Evolutionary conservation across 1,140 invertebrate species (phyloP), one percentile per base, ranked within the genome.

Genomic region (Parapsyche elsis): DNA sequence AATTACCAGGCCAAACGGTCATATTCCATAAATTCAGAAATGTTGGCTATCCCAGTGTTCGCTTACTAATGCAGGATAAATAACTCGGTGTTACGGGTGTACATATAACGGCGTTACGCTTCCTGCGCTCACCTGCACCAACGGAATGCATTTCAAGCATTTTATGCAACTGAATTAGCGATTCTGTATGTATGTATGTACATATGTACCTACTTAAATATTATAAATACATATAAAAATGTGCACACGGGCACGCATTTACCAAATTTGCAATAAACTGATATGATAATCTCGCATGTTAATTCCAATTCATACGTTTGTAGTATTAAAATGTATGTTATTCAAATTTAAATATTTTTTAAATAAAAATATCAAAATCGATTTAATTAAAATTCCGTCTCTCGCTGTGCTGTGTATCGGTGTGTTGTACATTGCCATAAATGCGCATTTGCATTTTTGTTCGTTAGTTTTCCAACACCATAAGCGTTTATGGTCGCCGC

Each of bases 61-160:
- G 24, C 57, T 45, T 59, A 30, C 19, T 53, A 78, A 78, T 67
- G 38, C 30, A 61, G 59, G 23, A 78, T 78, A 78, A 78, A 78
- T 67, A 78, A 64, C 76, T 44, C 71, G 21, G 7, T 16, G 19
- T 14, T 44, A n/a, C 10, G 9, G 67, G 30, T 38, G 30, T 38
- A n/a, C n/a, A n/a, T 67, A 44, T 45, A 24, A 78, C 76, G 38
- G 57, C 76, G 53, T 61, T 67, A 78, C 76, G 76, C 76, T 78
- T 45, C 76, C 76, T 70, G 76, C 10, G 76, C 59, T 24, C 57
- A 61, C 57, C 16, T 61, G 57, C 57, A 61, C 57, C 38, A 46
- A 57, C 21, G 76, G 76, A 78, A 67, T 78, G 76, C 76, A 78
- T 57, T 78, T 64, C 76, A 64, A 45, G 76, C 76, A 67, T 78